Evolutionary conservation across 37 sponge, comb jelly and placozoan genomes (phyloP), one percentile per base, ranked within the genome.

Genomic region (Geodia barretti): DNA sequence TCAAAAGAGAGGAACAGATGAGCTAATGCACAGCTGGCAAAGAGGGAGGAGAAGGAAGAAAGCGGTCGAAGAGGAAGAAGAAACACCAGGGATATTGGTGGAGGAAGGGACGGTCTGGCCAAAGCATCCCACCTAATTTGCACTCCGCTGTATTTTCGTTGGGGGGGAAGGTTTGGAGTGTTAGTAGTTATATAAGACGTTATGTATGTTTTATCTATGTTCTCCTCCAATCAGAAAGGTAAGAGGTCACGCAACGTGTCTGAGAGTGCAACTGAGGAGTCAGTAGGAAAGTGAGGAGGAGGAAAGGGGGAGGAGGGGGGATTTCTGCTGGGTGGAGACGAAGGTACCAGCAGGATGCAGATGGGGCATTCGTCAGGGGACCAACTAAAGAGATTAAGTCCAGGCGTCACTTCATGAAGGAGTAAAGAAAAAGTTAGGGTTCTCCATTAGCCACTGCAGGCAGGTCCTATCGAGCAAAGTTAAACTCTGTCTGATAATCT

Each of bases 341-440:
- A 84, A 81, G 65, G 71, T 76, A 2, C 63, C n/a, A 79, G 33
- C 63, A 41, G 28, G 90, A 89, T 60, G 33, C 33, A n/a, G 79
- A 84, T 37, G 70, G 71, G 81, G 82, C 85, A 25, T 92, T 80
- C 72, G 87, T 92, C n/a, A n/a, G n/a, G 23, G 92, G 92, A 17
- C 92, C 92, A 41, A 82, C 88, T 19, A 88, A 88, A 24, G 92
- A 92, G 33, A 80, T 92, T 60, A 76, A 73, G 58, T 78, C 81
- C 40, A 88, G 88, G 41, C 54, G 73, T 32, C 19, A 60, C 5
- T 33, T 69, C 36, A 82, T 73, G 76, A 82, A 86, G 66, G 86
- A 91, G 81, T 84, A 81, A 73, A n/a, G n/a, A n/a, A n/a, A n/a
- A n/a, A n/a, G n/a, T n/a, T n/a, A n/a, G n/a, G n/a, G n/a, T n/a